Conservation (phyloP, 53 echinoderm and acorn worm species). For the Apostichopus leukothele region DNA sequence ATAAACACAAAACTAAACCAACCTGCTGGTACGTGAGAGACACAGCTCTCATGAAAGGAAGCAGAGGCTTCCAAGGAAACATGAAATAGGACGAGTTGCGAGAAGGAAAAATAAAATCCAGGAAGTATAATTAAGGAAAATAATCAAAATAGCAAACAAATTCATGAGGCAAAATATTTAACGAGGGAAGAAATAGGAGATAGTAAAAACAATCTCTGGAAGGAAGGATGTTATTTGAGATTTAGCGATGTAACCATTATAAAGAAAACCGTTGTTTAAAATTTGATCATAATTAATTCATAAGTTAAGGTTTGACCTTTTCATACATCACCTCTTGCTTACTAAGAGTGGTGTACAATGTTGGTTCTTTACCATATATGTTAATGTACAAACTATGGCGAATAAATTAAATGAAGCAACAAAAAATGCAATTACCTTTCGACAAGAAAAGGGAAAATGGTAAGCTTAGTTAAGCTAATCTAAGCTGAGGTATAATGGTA, state of each 20-base stretch:
- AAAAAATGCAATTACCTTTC: too few relatives aligned
- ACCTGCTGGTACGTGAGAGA: conserved; percentile 27
- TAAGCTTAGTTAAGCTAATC: too few relatives aligned
- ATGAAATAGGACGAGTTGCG: neutral
- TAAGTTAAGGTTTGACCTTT: too few relatives aligned
- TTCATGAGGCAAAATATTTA: neutral
- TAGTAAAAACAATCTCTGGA: neutral
- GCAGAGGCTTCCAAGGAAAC: conserved; percentile 17
- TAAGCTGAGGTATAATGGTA: too few relatives aligned
- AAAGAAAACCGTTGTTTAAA: neutral
- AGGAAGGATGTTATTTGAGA: too few relatives aligned
- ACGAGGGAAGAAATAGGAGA: neutral
- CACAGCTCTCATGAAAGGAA: conserved; percentile 27
- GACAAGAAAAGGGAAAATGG: too few relatives aligned
- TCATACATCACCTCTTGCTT: too few relatives aligned
- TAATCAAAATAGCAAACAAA: neutral
- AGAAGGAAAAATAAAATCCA: neutral
- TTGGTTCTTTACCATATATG: too few relatives aligned
- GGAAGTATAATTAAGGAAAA: neutral
- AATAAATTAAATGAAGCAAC: too few relatives aligned
- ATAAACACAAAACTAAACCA: neutral
- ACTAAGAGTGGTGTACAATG: too few relatives aligned
- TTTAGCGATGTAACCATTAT: neutral
- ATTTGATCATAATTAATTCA: too few relatives aligned
- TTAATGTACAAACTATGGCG: too few relatives aligned